phyloP scores from a whole-genome alignment of 2,113 vertebrate genomes.

The Chloropsis cyanopogon region DNA sequence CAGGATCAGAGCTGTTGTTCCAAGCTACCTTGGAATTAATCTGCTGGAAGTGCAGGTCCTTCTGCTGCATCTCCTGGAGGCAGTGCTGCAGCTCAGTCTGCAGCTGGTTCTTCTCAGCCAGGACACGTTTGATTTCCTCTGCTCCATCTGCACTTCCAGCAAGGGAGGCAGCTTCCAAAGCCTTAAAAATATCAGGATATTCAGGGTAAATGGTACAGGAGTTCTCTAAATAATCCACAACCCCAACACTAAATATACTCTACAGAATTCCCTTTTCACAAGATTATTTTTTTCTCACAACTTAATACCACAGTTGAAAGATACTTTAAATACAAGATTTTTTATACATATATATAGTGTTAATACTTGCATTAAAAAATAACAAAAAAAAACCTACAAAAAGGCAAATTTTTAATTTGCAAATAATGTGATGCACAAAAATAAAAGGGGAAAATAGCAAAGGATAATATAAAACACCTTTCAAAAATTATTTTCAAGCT shows the following conservation, averaged over 20 bases:
- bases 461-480: not conserved
- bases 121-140: conserved; percentile 46
- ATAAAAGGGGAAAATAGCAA: accelerated
- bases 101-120: conserved; percentile 73
- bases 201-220: not conserved
- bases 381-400: not conserved
- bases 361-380: not conserved
- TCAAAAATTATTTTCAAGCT: not conserved
- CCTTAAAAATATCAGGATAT: not conserved
- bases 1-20: not conserved
- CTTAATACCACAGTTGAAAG: not conserved
- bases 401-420: not conserved
- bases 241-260: not conserved
- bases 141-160: conserved; percentile 30
- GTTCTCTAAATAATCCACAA: not conserved
- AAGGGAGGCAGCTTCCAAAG: conserved; percentile 56
- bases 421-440: not conserved
- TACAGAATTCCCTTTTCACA: not conserved
- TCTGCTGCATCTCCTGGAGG: conserved; percentile 81
- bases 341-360: not conserved
- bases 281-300: not conserved
- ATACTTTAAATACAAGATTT: not conserved
- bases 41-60: conserved; percentile 79
- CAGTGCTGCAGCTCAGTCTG: conserved; percentile 77
- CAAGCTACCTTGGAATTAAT: conserved; percentile 76